Evolutionary conservation across 2,888 invertebrate species (phyloP).

Genomic region (Cerastis rubricosa): DNA sequence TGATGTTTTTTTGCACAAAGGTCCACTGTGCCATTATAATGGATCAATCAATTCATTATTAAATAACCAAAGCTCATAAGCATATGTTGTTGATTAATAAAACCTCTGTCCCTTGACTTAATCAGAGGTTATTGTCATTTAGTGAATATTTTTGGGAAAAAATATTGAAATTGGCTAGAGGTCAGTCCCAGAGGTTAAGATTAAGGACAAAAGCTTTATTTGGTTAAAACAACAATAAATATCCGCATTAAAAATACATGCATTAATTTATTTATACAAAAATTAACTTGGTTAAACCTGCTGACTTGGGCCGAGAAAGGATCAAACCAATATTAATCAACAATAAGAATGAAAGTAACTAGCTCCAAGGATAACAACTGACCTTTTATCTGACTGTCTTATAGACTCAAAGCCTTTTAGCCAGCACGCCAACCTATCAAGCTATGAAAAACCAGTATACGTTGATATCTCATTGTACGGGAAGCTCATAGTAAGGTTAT

Average conservation of each 20-base stretch:
- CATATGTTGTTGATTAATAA: background rate
- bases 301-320: constrained; percentile 18
- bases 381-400: constrained; percentile 45
- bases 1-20: background rate
- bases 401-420: constrained; percentile 21
- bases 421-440: background rate
- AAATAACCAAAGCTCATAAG: background rate
- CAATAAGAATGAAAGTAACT: constrained; percentile 57
- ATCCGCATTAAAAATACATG: constrained; percentile 1
- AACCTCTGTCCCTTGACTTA: background rate
- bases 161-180: background rate
- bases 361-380: constrained; percentile 52
- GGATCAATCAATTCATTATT: background rate
- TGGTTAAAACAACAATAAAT: constrained; percentile 6
- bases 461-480: too few relatives aligned
- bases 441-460: too few relatives aligned
- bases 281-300: background rate
- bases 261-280: background rate
- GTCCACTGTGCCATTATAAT: background rate
- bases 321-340: constrained; percentile 15
- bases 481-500: too few relatives aligned
- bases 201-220: constrained; percentile 12
- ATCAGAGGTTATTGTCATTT: background rate
- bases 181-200: constrained; percentile 20
- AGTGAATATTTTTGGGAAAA: constrained; percentile 10